Base-by-base conservation (phyloP, 2,888 invertebrate species). In the Ecdyonurus torrentis region DNA sequence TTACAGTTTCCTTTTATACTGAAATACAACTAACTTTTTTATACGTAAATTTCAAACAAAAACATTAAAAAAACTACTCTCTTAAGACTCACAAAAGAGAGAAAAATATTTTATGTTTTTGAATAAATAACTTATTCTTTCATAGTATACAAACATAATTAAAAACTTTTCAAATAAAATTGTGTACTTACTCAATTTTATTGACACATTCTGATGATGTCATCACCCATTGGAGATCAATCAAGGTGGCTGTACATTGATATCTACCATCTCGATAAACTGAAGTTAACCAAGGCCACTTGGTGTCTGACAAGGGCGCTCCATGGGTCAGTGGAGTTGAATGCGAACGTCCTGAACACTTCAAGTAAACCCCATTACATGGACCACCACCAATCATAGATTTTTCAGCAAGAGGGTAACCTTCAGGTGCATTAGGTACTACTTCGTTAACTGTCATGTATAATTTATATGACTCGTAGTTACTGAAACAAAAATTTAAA, bases 271-370 rank as follows among this genome's bases (percentile, higher is more conserved):
- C 83, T 1, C 81, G 76, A 72, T 82, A 87, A 61, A 91, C 76
- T 68, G 85, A 84, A 0, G 83, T 87, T 69, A 83, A 75, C 90
- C 90, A 91, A 0, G 89, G 87, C 80, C 84, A 83, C 64, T 74
- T 52, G 19, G 55, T 7, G 15, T 55, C 55, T 5, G 19, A n/a
- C 5, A 5, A 55, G 7, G 55, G 55, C n/a, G 55, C 7, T 5
- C 5, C 5, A 20, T 55, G 19, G 19, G 55, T n/a, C 5, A 18
- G 15, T n/a, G 55, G 55, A 5, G n/a, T 7, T 10, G 55, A 20
- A n/a, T 20, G 69, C 67, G 60, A 67, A 61, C 23, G 66, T 62
- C 23, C 66, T 25, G 78, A 77, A 69, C 83, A 83, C 67, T 72
- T 76, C 18, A 83, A 75, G 68, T 78, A 81, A 20, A 83, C 70